Evolutionary conservation across 2,113 vertebrate genomes (phyloP).

Genomic region (Lutjanus erythropterus): DNA sequence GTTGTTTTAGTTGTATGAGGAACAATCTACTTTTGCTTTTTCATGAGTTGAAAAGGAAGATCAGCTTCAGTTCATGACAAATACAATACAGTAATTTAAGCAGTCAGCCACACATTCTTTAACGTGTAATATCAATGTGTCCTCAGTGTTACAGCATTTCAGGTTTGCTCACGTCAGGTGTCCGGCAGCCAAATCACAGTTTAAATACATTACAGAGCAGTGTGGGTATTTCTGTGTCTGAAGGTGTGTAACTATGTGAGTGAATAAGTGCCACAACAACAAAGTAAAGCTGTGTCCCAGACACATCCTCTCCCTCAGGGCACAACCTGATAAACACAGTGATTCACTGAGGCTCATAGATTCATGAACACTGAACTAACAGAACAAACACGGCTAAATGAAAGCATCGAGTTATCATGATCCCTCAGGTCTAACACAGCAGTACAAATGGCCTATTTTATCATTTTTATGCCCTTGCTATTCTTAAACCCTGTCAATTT

Average conservation of each 20-base stretch:
- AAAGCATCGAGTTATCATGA: neutral
- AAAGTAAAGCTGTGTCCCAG: neutral
- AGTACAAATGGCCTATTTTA: neutral
- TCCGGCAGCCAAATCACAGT: neutral
- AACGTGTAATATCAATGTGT: neutral
- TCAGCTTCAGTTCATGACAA: neutral
- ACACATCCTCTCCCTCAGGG: conserved; percentile 16
- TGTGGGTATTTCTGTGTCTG: neutral
- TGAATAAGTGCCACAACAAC: neutral
- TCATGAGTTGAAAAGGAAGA: neutral
- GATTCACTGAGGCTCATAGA: conserved; percentile 6
- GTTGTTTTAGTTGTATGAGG: neutral
- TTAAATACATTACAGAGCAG: neutral
- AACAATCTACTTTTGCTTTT: neutral
- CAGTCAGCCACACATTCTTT: neutral
- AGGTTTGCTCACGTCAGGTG: neutral
- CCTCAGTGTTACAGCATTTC: neutral
- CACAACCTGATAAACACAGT: conserved; percentile 25
- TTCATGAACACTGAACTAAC: neutral
- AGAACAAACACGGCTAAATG: neutral
- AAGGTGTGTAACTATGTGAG: neutral
- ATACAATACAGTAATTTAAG: too few relatives aligned
- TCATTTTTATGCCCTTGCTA: neutral
- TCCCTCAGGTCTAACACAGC: neutral
- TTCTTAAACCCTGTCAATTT: neutral